These are phyloP conservation scores for Dione vanillae DNA, from an alignment of 2,888 invertebrate genomes.

Conservation along the genomic window DNA sequence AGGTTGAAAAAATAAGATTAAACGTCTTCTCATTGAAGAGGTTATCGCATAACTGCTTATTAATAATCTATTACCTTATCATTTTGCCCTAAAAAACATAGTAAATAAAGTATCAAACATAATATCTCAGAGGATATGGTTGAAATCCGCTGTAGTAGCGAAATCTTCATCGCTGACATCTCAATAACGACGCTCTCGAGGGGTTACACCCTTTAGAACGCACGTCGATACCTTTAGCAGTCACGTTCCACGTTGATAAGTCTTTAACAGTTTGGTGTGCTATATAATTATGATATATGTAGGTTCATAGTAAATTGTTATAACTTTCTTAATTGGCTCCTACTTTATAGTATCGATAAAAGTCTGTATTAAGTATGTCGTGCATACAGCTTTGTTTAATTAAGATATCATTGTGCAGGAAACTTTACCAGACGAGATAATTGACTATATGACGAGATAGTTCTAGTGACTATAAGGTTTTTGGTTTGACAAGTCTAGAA, in stretches of 20 bases:
- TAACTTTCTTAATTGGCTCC: not conserved
- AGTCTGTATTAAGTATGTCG: no score
- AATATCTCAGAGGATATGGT: slow-evolving; percentile 22
- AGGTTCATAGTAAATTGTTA: not conserved
- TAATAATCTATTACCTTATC: no score
- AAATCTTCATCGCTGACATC: slow-evolving; percentile 28
- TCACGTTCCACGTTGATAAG: slow-evolving; percentile 12
- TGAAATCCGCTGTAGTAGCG: slow-evolving; percentile 21
- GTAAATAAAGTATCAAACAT: not conserved
- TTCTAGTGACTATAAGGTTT: no score
- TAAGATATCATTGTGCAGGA: no score
- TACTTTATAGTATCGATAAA: not conserved
- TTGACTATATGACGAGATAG: no score
- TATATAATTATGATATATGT: slow-evolving; percentile 4
- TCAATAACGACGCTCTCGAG: slow-evolving; percentile 29
- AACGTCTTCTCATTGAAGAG: no score
- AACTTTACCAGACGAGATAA: no score
- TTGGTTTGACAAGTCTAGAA: no score
- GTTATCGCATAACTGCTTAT: no score
- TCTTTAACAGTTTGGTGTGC: slow-evolving; percentile 7
- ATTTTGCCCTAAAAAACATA: no score
- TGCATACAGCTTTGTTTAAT: no score
- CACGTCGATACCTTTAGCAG: slow-evolving; percentile 24
- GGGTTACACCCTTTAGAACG: slow-evolving; percentile 20
- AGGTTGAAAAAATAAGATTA: no score